Base-by-base conservation (phyloP, 2,113 vertebrate genomes). In the Grallaria varia region DNA sequence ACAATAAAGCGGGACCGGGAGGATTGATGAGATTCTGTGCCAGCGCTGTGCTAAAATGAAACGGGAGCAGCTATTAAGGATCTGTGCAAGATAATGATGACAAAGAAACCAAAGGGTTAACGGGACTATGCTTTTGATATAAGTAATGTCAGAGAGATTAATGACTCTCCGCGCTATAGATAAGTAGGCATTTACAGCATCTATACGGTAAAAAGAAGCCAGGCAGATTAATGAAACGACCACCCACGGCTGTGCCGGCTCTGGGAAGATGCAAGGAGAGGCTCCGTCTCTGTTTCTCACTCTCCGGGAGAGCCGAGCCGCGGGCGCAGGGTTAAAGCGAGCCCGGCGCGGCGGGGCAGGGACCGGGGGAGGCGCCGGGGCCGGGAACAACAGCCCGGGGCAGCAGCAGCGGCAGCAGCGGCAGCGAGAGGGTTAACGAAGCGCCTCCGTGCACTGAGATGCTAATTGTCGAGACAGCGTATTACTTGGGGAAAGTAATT, bases 401-500 rank as follows among this genome's bases (percentile, higher is more conserved):
- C 44, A 67, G 21, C 58, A 59, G 90, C 19, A 14, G 84, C 71
- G 64, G 35, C 44, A 67, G 21, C 58, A 59, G 90, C 19, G 12
- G 84, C 71, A 42, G 28, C 1, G 9, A 15, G 92, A 68, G 95
- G 35, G 95, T 97, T 97, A 97, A 97, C 2, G 5, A 28, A 64
- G 19, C 73, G 53, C 75, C 35, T 71, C 55, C 50, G 0, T 10
- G 23, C 8, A 42, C 44, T 33, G 80, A 75, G 85, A 75, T 53
- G 76, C 73, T 92, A 89, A 95, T 96, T 93, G 87, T 67, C 85
- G 67, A 66, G 95, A 87, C 3, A 75, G 79, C 1, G 56, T 25
- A 56, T 97, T 90, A 87, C 90, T 89, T 78, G 79, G 47, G 63
- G 82, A 83, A 84, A 95, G 92, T 79, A 67, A 93, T 93, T 83